Conservation (phyloP, 2,888 invertebrate genomes). For the Folsomia candida region DNA sequence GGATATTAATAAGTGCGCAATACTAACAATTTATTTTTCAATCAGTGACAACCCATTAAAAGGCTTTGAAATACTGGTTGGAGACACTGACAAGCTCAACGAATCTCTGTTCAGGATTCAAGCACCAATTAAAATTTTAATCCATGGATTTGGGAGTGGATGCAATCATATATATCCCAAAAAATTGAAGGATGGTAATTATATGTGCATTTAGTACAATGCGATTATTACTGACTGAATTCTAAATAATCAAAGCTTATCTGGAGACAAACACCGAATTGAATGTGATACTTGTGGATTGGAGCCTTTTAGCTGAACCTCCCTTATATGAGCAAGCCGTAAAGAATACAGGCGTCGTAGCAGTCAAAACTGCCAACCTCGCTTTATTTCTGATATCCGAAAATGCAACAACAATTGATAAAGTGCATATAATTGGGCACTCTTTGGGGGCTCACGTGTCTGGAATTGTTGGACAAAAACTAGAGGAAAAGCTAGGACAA, state of each 20-base stretch:
- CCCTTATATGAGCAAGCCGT: conserved; percentile 50
- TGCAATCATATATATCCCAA: not conserved
- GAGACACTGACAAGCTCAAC: not conserved
- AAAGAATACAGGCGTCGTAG: conserved; percentile 50
- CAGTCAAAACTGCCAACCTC: conserved; percentile 52
- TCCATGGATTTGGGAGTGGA: conserved; percentile 24
- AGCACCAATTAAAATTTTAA: conserved; percentile 13
- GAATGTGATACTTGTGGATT: conserved; percentile 60
- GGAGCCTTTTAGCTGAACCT: conserved; percentile 53
- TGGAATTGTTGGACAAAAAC: conserved; percentile 28
- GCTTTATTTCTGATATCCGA: conserved; percentile 52
- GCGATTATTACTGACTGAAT: not conserved
- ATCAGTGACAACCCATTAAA: not conserved
- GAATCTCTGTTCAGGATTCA: conserved; percentile 5
- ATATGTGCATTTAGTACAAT: not conserved
- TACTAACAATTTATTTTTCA: no score
- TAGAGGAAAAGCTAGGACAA: not conserved
- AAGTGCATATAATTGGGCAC: conserved; percentile 54
- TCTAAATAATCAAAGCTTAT: not conserved
- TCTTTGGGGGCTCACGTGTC: conserved; percentile 52
- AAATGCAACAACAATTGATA: conserved; percentile 47
- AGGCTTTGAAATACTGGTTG: not conserved
- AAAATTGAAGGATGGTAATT: conserved; percentile 4
- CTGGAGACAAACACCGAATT: conserved; percentile 16
- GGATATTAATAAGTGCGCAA: no score